These are phyloP conservation scores for Pseudolaguvia tuberculata DNA, from an alignment of 2,113 vertebrate genomes.

Conservation along the genomic window DNA sequence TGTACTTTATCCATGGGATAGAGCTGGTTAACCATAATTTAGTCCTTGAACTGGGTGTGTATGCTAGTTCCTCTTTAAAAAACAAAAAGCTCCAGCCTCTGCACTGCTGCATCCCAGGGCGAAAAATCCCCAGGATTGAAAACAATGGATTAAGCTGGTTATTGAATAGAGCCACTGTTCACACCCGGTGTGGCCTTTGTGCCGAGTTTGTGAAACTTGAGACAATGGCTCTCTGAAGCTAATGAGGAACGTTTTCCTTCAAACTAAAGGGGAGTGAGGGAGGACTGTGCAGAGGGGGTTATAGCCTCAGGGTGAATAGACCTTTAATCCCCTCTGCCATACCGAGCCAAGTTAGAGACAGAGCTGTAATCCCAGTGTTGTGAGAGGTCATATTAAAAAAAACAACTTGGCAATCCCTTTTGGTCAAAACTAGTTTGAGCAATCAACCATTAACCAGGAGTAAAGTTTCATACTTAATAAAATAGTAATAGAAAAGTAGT, in stretches of 20 bases:
- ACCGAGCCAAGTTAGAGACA: conserved; percentile 44
- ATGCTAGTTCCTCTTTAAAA: not conserved
- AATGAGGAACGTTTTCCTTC: conserved; percentile 55
- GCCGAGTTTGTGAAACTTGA: conserved; percentile 52
- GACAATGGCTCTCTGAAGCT: conserved; percentile 56
- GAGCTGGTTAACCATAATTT: conserved; percentile 18
- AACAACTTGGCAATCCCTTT: conserved; percentile 37
- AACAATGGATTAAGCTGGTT: conserved; percentile 40
- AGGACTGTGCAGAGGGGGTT: conserved; percentile 21
- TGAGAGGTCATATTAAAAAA: conserved; percentile 45
- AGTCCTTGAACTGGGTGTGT: conserved; percentile 5
- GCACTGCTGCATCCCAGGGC: conserved; percentile 30
- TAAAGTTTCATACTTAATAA: conserved; percentile 21
- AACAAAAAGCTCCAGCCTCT: conserved; percentile 12
- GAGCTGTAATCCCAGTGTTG: conserved; percentile 47
- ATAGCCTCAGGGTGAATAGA: conserved; percentile 47
- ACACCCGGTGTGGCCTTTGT: conserved; percentile 42
- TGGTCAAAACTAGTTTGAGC: conserved; percentile 17
- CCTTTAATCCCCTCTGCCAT: conserved; percentile 50
- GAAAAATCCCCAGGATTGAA: conserved; percentile 13
- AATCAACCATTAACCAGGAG: conserved; percentile 43
- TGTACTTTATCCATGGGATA: not conserved
- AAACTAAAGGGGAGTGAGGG: conserved; percentile 42
- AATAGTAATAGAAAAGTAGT: conserved; percentile 1
- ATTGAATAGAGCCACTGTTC: conserved; percentile 51